Base-by-base conservation (phyloP, 2,797 vertebrate genomes). In the Miichthys miiuy region DNA sequence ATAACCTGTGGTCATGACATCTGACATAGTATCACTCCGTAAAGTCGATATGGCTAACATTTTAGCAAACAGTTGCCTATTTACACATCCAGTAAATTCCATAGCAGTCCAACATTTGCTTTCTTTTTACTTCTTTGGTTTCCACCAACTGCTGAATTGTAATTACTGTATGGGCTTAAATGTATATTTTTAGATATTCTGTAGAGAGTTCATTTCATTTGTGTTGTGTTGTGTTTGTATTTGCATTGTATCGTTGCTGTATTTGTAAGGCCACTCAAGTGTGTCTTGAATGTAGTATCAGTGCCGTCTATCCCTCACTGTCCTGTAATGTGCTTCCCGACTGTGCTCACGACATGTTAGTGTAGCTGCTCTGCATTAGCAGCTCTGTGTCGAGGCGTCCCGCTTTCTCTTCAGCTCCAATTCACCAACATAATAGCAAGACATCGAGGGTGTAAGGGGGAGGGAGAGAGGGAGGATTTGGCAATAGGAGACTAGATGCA, bases 391-490 rank as follows among this genome's bases (percentile, higher is more conserved):
- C 69, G 55, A 82, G 86, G 75, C 83, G 75, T 75, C 60, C 72
- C 64, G 76, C 91, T 89, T 88, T 73, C 84, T 84, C 91, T 93
- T 94, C 92, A 94, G 92, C 92, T 94, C 91, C 89, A 94, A 54
- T 94, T 94, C 92, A 84, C 89, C 80, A 58, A 74, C 88, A 92
- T 80, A 95, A 93, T 88, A 86, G 85, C 8, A 21, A 78, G 62
- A 85, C 68, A 79, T 82, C 44, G 55, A 81, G 81, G 83, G 74
- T 68, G 78, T 75, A 60, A 80, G 64, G 34, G 13, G 25, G 6
- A 44, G 41, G 20, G 20, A 14, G 11, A 48, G 48, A 58, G 66
- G 51, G 55, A 34, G 16, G 57, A 23, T 41, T 50, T 52, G 76
- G 71, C 61, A 17, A 64, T 66, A 62, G 47, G 44, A 68, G 60